These are phyloP conservation scores for Salvelinus namaycush DNA, from an alignment of 2,113 vertebrate species.

Conservation along the genomic window DNA sequence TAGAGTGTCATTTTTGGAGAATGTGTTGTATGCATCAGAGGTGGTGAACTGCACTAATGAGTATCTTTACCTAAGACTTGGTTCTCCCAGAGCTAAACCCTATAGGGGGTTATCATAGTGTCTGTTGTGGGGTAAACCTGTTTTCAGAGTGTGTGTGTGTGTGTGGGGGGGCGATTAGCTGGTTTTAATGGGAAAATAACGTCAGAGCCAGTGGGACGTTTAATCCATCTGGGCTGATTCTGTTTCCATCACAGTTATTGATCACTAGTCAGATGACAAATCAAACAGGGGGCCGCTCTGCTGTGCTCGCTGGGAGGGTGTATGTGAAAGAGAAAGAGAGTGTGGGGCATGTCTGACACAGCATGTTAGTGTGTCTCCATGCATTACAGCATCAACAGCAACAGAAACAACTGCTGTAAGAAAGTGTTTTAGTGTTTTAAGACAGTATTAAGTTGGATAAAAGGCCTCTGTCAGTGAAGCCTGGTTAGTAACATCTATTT, in stretches of 20 bases:
- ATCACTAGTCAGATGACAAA: slow-evolving; percentile 72
- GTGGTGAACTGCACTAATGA: too few species aligned
- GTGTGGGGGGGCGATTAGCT: slow-evolving; percentile 65
- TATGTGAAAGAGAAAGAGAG: slow-evolving; percentile 22
- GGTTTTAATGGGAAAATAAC: slow-evolving; percentile 76
- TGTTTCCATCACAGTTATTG: slow-evolving; percentile 76
- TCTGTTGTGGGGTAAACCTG: too few species aligned
- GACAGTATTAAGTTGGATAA: too few species aligned
- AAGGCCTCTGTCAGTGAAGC: too few species aligned
- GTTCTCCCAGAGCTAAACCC: too few species aligned
- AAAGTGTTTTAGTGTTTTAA: too few species aligned
- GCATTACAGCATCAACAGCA: background rate
- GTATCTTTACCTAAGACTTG: too few species aligned
- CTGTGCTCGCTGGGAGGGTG: background rate
- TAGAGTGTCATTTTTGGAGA: too few species aligned
- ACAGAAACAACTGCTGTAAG: too few species aligned
- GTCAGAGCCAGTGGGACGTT: slow-evolving; percentile 71
- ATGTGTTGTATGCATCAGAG: too few species aligned
- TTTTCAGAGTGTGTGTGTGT: slow-evolving; percentile 6
- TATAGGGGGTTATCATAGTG: too few species aligned
- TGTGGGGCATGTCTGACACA: background rate
- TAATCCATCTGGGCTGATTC: slow-evolving; percentile 79
- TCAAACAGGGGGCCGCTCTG: slow-evolving; percentile 49
- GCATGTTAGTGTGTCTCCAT: background rate
- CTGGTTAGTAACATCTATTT: too few species aligned